These are phyloP conservation scores for Caenorhabditis virilis DNA, from an alignment of 2,888 invertebrate genomes.

Conservation along the genomic window DNA sequence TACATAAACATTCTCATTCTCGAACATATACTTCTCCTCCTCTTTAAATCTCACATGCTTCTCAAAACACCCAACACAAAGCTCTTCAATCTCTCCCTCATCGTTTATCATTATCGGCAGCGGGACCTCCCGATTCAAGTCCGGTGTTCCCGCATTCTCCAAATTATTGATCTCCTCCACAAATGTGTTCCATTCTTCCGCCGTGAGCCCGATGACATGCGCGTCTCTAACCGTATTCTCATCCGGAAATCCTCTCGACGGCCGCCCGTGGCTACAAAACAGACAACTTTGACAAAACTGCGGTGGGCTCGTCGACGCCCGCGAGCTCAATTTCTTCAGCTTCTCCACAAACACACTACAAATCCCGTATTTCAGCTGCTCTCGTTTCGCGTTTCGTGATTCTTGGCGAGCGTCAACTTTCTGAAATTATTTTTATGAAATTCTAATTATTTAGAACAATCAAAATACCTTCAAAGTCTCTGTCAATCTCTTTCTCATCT, in stretches of 20 bases:
- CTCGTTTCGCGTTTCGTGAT: not conserved
- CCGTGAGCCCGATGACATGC: constrained; percentile 36
- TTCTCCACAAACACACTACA: constrained; percentile 38
- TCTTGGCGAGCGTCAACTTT: constrained; percentile 1
- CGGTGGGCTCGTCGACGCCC: constrained; percentile 24
- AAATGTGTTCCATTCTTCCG: constrained; percentile 41
- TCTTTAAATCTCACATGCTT: constrained; percentile 19
- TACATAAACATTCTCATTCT: constrained; percentile 52
- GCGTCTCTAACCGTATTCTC: constrained; percentile 10
- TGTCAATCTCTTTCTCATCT: constrained; percentile 27
- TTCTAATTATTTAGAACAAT: not conserved
- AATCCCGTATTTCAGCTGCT: constrained; percentile 15
- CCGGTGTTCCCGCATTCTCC: constrained; percentile 13
- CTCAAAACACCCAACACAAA: constrained; percentile 43
- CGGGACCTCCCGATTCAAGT: constrained; percentile 1
- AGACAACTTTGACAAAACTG: constrained; percentile 41
- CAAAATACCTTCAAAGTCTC: constrained; percentile 27
- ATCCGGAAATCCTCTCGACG: constrained; percentile 21
- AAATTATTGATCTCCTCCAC: constrained; percentile 17
- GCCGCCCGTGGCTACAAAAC: constrained; percentile 31
- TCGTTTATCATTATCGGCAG: constrained; percentile 7
- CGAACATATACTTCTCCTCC: constrained; percentile 32
- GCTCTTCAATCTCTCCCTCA: constrained; percentile 21
- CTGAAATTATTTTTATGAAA: not conserved
- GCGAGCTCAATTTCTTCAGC: constrained; percentile 18